Conservation (phyloP, 2,797 vertebrate species). For the Muraenolepis orangiensis region DNA sequence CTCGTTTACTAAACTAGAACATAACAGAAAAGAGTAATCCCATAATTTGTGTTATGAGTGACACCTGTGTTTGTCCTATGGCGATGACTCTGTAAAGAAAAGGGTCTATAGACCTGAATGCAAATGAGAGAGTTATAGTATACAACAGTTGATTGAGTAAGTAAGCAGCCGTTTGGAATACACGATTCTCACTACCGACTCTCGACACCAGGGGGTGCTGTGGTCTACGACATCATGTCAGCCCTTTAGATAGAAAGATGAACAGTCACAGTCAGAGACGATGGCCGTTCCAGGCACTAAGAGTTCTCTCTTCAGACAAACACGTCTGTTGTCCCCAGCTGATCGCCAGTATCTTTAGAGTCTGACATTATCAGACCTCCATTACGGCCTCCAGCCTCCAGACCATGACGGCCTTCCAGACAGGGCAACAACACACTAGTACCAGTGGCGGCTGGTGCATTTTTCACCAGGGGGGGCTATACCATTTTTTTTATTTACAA, state of each 20-base stretch:
- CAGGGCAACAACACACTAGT: too few species aligned
- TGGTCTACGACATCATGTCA: slow-evolving; percentile 4
- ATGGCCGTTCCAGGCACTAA: slow-evolving; percentile 56
- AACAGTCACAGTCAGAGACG: slow-evolving; percentile 1
- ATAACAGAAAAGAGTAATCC: background rate
- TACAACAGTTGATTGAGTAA: too few species aligned
- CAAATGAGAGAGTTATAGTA: background rate
- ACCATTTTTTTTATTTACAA: background rate
- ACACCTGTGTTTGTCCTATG: background rate
- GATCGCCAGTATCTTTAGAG: background rate
- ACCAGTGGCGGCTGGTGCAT: too few species aligned
- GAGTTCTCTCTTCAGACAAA: slow-evolving; percentile 55
- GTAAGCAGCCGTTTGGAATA: too few species aligned
- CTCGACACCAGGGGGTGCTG: slow-evolving; percentile 44
- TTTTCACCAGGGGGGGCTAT: background rate
- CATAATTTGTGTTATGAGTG: background rate
- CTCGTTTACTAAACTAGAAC: too few species aligned
- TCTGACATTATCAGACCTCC: background rate
- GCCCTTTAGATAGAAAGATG: background rate
- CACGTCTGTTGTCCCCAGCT: slow-evolving; percentile 50
- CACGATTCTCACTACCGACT: too few species aligned
- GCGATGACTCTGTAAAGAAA: background rate
- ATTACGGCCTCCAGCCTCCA: background rate
- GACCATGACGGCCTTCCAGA: too few species aligned
- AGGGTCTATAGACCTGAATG: background rate